Conservation (phyloP, 2,888 invertebrate genomes). For the Calliopum simillimum region DNA sequence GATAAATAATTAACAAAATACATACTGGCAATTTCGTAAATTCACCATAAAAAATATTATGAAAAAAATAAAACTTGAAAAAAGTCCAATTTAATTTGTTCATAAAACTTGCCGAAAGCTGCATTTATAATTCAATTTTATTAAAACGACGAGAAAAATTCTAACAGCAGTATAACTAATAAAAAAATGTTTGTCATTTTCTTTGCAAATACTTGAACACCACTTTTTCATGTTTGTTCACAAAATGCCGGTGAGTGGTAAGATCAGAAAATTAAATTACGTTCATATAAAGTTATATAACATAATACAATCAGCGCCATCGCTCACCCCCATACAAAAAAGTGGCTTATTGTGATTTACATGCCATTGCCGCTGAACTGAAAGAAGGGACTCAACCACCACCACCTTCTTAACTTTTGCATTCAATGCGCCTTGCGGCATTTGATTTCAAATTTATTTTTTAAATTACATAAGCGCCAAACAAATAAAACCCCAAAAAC, state of each 20-base stretch:
- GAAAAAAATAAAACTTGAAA: no score
- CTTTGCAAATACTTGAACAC: not conserved
- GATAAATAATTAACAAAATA: no score
- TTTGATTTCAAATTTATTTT: slow-evolving; percentile 32
- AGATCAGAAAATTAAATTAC: slow-evolving; percentile 23
- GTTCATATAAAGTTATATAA: not conserved
- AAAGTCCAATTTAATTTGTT: slow-evolving; percentile 13
- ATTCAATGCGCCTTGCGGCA: slow-evolving; percentile 6
- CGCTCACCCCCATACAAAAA: slow-evolving; percentile 14
- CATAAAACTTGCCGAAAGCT: not conserved
- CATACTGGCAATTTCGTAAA: no score
- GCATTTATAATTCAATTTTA: slow-evolving; percentile 11
- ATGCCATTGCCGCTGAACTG: not conserved
- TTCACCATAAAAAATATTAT: no score
- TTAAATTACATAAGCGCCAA: slow-evolving; percentile 16
- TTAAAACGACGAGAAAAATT: not conserved
- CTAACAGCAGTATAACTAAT: slow-evolving; percentile 16
- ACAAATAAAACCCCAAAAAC: not conserved
- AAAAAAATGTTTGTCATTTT: slow-evolving; percentile 30
- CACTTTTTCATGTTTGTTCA: not conserved
- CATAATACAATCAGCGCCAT: slow-evolving; percentile 1
- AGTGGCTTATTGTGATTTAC: slow-evolving; percentile 36
- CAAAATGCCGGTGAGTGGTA: not conserved
- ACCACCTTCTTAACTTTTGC: slow-evolving; percentile 9
- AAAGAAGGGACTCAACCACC: no score